phyloP scores from a whole-genome alignment of 2,888 invertebrate species.

The Ferdinandea cuprea region DNA sequence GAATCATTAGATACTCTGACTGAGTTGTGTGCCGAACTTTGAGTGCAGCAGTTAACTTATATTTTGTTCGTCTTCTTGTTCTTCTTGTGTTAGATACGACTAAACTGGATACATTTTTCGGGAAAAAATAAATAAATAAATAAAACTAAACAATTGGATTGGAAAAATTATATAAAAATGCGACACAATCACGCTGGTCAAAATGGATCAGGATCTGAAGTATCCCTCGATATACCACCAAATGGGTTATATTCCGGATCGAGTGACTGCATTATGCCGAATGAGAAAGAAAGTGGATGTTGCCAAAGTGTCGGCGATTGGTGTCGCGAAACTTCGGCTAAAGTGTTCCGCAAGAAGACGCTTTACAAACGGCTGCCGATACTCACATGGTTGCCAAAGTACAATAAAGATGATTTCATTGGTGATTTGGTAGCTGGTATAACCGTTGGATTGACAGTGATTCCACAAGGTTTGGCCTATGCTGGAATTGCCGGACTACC shows the following conservation, averaged over 20 bases:
- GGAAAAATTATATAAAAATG: slow-evolving; percentile 36
- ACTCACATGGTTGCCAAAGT: slow-evolving; percentile 90
- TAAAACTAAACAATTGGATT: slow-evolving; percentile 18
- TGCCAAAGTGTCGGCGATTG: slow-evolving; percentile 77
- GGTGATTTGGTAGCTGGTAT: slow-evolving; percentile 96
- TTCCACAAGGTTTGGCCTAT: slow-evolving; percentile 93
- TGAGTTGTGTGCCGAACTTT: slow-evolving; percentile 46
- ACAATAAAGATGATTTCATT: slow-evolving; percentile 88
- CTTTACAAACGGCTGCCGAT: slow-evolving; percentile 90
- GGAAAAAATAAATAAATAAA: slow-evolving; percentile 15
- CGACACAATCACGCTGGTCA: slow-evolving; percentile 72
- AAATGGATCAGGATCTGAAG: slow-evolving; percentile 78
- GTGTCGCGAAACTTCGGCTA: slow-evolving; percentile 82
- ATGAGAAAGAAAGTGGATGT: slow-evolving; percentile 79
- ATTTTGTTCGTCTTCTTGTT: slow-evolving; percentile 35
- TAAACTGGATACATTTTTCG: slow-evolving; percentile 41
- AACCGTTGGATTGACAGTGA: slow-evolving; percentile 89
- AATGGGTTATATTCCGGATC: slow-evolving; percentile 81
- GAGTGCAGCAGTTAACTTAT: slow-evolving; percentile 54
- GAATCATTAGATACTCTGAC: slow-evolving; percentile 18
- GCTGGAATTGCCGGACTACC: slow-evolving; percentile 91
- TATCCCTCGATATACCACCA: slow-evolving; percentile 81
- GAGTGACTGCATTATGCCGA: slow-evolving; percentile 83
- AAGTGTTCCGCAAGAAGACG: slow-evolving; percentile 87
- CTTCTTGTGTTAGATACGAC: background rate